Evolutionary conservation across 1,140 invertebrate genomes (phyloP).

Genomic region (Eriocheir sinensis): DNA sequence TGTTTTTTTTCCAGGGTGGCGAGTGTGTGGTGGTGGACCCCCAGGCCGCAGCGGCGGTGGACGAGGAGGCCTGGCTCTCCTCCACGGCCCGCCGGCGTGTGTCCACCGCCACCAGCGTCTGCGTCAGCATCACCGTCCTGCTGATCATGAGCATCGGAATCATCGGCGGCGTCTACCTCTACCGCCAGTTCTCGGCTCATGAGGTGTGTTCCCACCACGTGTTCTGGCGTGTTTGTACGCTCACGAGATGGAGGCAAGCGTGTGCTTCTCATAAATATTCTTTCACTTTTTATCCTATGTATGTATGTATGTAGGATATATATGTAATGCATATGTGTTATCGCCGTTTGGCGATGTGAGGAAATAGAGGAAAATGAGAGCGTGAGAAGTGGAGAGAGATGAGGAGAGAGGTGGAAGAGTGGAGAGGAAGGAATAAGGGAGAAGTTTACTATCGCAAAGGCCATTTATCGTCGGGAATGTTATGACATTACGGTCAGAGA

Average conservation of each 20-base stretch:
- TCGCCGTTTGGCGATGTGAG: not conserved
- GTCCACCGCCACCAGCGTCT: conserved; percentile 86
- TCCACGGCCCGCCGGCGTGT: conserved; percentile 83
- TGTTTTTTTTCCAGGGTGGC: conserved; percentile 28
- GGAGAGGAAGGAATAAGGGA: too few species aligned
- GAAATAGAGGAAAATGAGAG: not conserved
- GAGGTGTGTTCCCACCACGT: too few species aligned
- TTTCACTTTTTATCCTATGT: too few species aligned
- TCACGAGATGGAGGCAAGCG: too few species aligned
- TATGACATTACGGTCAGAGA: too few species aligned
- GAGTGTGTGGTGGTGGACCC: conserved; percentile 76
- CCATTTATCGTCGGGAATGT: too few species aligned
- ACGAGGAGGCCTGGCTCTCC: conserved; percentile 81
- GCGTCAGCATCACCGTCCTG: conserved; percentile 88
- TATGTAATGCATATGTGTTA: not conserved
- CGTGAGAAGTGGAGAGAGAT: not conserved
- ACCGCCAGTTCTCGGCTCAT: conserved; percentile 87
- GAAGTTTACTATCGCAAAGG: too few species aligned
- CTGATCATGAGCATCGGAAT: conserved; percentile 89
- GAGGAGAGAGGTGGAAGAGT: too few species aligned
- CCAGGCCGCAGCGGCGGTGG: conserved; percentile 66
- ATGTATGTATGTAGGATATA: too few species aligned
- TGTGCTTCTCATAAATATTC: too few species aligned
- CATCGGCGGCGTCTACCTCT: conserved; percentile 89
- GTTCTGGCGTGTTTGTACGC: too few species aligned